Evolutionary conservation across 2,113 vertebrate genomes (phyloP).

Genomic region (Chrysemys picta): DNA sequence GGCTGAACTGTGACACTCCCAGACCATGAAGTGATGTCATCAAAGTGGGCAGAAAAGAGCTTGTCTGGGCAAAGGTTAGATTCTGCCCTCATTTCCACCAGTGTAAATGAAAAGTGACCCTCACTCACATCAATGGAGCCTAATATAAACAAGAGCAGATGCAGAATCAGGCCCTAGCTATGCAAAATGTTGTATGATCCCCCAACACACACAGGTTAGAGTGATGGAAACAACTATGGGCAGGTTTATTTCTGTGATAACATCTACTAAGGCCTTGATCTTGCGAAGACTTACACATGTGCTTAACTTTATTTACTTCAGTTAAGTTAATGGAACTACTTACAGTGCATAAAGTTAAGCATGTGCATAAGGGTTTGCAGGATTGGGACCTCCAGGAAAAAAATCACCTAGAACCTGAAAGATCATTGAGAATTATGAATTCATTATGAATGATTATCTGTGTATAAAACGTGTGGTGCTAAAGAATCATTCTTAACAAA

Average conservation of each 20-base stretch:
- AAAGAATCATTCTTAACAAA: background rate
- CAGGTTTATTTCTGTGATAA: background rate
- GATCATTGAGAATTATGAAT: background rate
- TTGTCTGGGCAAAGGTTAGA: background rate
- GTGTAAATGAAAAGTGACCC: background rate
- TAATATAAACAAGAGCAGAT: background rate
- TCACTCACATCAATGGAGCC: background rate
- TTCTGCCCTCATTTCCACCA: background rate
- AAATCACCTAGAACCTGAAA: background rate
- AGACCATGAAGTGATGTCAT: background rate
- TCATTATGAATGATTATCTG: background rate
- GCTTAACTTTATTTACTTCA: background rate
- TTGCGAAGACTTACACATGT: rapidly evolving
- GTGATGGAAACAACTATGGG: background rate
- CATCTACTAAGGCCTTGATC: background rate
- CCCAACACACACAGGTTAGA: background rate
- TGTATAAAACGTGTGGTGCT: background rate
- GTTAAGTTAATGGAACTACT: background rate
- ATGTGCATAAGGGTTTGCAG: background rate
- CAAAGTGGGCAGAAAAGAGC: background rate
- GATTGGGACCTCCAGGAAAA: background rate
- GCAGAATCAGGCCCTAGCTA: rapidly evolving
- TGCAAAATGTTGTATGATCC: background rate
- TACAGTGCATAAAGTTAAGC: background rate
- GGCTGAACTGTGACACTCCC: background rate